Evolutionary conservation across 2,113 vertebrate species (phyloP), one percentile per base, ranked within the genome.

Genomic region (Oxyura jamaicensis): DNA sequence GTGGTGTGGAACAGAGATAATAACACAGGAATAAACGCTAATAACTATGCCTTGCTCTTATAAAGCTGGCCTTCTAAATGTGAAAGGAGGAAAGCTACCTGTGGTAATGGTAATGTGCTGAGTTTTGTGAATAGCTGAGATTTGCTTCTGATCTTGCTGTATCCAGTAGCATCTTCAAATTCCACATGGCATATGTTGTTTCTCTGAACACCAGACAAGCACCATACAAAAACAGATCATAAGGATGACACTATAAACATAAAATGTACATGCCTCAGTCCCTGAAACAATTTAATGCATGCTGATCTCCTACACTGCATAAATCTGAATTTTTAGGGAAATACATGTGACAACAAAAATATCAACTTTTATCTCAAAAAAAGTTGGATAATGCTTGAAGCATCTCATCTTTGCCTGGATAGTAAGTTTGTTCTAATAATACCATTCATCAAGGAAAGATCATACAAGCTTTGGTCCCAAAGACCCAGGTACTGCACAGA

Each of bases 1-100:
- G 50, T 73, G 59, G 53, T 69, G 74, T 91, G 77, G 66, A 94
- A 77, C 44, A 79, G 66, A 94, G 58, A 77, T 73, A 86, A 93
- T 76, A 62, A 66, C 73, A 92, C 12, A 71, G 91, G 66, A 93
- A 87, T 73, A 84, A 92, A 62, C 50, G 63, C n/a, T 67, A 87
- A 77, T 89, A 91, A 66, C 31, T 31, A 15, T 66, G 42, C 26
- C 33, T 86, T 86, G 44, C 20, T 67, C 25, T 85, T 79, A 53
- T 14, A 76, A 65, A 93, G 3, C 58, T 71, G 62, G 21, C 28
- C 50, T 82, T 81, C 72, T 42, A 10, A 76, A 66, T 59, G 18
- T 13, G 21, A 50, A 79, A 84, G 16, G 36, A 91, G 53, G 22
- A 82, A 82, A 35, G 26, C 7, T 87, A 85, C 77, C 44, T 85